Base-by-base conservation (phyloP, 2,888 invertebrate species). In the Hoplodrina ambigua region DNA sequence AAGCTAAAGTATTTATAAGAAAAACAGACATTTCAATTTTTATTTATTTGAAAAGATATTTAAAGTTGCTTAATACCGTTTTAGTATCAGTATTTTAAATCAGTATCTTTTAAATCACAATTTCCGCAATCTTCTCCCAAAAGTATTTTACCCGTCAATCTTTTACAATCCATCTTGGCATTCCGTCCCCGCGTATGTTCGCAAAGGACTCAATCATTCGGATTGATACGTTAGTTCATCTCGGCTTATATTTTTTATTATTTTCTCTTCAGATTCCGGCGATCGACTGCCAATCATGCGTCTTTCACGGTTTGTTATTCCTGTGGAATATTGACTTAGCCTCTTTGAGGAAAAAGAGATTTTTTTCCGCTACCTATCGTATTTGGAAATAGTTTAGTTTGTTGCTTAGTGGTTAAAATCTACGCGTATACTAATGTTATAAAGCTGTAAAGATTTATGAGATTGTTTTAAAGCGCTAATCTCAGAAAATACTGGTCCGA, bases 221-320 rank as follows among this genome's bases (percentile, higher is more conserved):
- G 55, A 77, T 69, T 80, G 81, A 77, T 67, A 71, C 65, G 68
- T 82, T 64, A 69, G 68, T 71, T 75, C 59, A 74, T 66, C 63
- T 78, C 57, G 56, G 41, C 67, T 69, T 68, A 80, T 67, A 78
- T 70, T 63, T 80, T 80, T 80, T 82, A 68, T 80, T 83, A 80
- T 82, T 69, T 69, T 65, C 15, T 19, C 50, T 58, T 58, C 65
- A 65, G 62, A 58, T 80, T 66, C 59, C 54, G 19, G n/a, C 58
- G 52, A 62, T 72, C 58, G 67, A 56, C 72, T 80, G 72, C 62
- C 74, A 82, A 62, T 80, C 74, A 68, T 2, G n/a, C 33, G 59
- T 60, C 67, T 58, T 37, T 82, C 62, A 62, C 56, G 49, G 57
- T 64, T 81, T 58, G 57, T 57, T 81, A 67, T 67, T 61, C 19